These are phyloP conservation scores for Siphlonurus alternatus DNA, from an alignment of 2,888 invertebrate species.

Conservation along the genomic window DNA sequence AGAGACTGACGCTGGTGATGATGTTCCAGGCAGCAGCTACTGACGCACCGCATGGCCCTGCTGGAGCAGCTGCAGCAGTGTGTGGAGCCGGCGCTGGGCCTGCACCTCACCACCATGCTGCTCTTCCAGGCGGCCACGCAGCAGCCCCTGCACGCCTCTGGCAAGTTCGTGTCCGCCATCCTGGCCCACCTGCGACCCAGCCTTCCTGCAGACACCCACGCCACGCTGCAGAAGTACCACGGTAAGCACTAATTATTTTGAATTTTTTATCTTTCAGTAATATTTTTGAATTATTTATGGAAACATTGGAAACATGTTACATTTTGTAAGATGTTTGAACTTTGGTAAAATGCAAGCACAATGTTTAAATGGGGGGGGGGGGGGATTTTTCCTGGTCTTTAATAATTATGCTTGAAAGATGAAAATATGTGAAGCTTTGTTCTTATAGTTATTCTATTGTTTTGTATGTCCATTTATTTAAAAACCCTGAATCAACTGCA, in stretches of 20 bases:
- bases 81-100: slow-evolving; percentile 56
- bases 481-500: too few relatives aligned
- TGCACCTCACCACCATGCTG: slow-evolving; percentile 60
- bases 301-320: too few relatives aligned
- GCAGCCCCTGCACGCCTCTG: slow-evolving; percentile 79
- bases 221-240: slow-evolving; percentile 52
- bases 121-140: slow-evolving; percentile 68
- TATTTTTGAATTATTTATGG: too few relatives aligned
- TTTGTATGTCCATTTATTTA: too few relatives aligned
- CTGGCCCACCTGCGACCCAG: slow-evolving; percentile 52
- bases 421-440: too few relatives aligned
- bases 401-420: too few relatives aligned
- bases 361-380: too few relatives aligned
- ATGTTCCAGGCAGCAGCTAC: slow-evolving; percentile 47
- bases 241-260: too few relatives aligned
- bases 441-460: too few relatives aligned
- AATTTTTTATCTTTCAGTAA: too few relatives aligned
- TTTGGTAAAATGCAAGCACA: neutral
- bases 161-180: slow-evolving; percentile 75
- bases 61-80: slow-evolving; percentile 57
- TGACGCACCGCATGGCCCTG: slow-evolving; percentile 65
- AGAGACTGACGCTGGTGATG: too few relatives aligned
- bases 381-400: too few relatives aligned
- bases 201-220: slow-evolving; percentile 45
- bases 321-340: neutral